A percentile compares a stretch with the other conserved stretches of the same genome.
Conservation (phyloP, 1,140 invertebrate species). For the Drosophila micromelanica region DNA sequence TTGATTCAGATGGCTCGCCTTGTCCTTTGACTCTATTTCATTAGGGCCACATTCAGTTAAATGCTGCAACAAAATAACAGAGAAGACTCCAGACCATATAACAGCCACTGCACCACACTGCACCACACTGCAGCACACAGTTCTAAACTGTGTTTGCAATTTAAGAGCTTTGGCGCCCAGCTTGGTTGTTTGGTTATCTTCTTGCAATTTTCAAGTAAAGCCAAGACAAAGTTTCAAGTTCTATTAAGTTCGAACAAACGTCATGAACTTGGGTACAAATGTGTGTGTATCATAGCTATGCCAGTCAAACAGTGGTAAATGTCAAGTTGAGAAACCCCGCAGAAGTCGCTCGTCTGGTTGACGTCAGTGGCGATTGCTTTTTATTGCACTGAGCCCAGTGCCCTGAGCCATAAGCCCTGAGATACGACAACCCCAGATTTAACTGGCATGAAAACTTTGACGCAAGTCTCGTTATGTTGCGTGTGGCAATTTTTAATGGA, state of each 20-base stretch:
- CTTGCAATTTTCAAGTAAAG: slow-evolving; percentile 39
- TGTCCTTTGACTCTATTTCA: slow-evolving; percentile 55
- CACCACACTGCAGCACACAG: background rate
- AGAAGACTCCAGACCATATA: slow-evolving; percentile 16
- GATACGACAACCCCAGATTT: slow-evolving; percentile 1
- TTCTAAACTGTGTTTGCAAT: background rate
- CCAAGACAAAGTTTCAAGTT: slow-evolving; percentile 38
- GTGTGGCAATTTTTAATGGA: slow-evolving; percentile 45
- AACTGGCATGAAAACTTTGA: slow-evolving; percentile 22
- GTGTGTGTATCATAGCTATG: slow-evolving; percentile 7
- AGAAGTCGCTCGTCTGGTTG: slow-evolving; percentile 31
- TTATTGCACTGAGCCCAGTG: slow-evolving; percentile 18
- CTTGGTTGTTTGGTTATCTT: slow-evolving; percentile 14
- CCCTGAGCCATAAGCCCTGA: background rate
- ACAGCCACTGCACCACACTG: background rate
- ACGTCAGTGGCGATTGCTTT: slow-evolving; percentile 72
- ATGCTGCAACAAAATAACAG: slow-evolving; percentile 47
- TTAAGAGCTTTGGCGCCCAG: slow-evolving; percentile 5
- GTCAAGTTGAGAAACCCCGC: slow-evolving; percentile 30
- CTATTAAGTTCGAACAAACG: slow-evolving; percentile 12
- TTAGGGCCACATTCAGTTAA: slow-evolving; percentile 51
- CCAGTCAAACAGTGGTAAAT: slow-evolving; percentile 32
- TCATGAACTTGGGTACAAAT: background rate
- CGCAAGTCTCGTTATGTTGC: slow-evolving; percentile 42
- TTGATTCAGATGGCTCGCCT: slow-evolving; percentile 40